Conservation (phyloP, 2,797 vertebrate genomes). For the Strix occidentalis region DNA sequence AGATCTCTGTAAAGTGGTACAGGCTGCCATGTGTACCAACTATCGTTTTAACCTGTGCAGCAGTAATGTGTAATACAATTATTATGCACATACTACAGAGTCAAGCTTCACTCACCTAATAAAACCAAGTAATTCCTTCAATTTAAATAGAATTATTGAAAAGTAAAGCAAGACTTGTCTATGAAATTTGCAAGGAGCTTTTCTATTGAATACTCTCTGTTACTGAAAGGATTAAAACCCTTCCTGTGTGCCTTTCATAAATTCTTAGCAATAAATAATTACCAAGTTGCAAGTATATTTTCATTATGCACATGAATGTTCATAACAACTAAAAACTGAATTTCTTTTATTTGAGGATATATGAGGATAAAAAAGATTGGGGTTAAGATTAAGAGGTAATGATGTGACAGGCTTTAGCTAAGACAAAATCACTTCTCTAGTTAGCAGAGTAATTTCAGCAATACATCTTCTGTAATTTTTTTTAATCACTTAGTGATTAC, state of each 20-base stretch:
- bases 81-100: neutral
- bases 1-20: neutral
- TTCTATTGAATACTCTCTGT: neutral
- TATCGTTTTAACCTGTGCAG: neutral
- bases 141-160: neutral
- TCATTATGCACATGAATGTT: neutral
- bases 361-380: constrained; percentile 24
- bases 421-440: constrained; percentile 60
- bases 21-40: accelerated
- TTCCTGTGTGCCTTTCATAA: neutral
- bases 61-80: neutral
- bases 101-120: neutral
- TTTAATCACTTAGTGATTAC: constrained; percentile 82
- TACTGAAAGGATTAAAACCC: neutral
- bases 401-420: constrained; percentile 35
- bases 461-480: constrained; percentile 80
- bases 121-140: neutral
- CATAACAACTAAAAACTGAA: neutral
- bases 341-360: constrained; percentile 7
- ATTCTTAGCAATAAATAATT: neutral
- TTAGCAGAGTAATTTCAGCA: constrained; percentile 71
- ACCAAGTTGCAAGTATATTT: neutral
- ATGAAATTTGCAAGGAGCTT: neutral
- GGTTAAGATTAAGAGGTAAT: constrained; percentile 27
- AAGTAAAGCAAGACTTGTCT: neutral